Conservation (phyloP, 1,140 invertebrate species). For the Leptinotarsa undecemlineata region DNA sequence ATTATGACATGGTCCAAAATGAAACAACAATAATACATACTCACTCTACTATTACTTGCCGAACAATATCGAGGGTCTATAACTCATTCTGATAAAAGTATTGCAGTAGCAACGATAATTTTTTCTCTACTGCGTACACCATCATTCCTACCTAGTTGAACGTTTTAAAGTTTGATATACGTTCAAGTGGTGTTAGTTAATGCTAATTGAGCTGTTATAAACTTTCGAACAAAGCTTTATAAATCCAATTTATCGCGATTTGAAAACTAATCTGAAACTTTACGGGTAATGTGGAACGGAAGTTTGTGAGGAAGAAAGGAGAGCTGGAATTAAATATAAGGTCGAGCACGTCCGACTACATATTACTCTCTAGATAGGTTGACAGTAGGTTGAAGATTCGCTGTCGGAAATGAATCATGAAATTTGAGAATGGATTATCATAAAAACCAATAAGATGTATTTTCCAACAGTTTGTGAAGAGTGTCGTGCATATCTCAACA, state of each 20-base stretch:
- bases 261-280: slow-evolving; percentile 21
- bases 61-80: background rate
- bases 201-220: slow-evolving; percentile 22
- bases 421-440: too few species aligned
- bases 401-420: too few species aligned
- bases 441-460: too few species aligned
- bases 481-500: too few species aligned
- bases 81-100: background rate
- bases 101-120: background rate
- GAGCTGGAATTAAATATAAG: background rate
- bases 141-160: background rate
- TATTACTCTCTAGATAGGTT: too few species aligned
- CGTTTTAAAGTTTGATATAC: slow-evolving; percentile 13
- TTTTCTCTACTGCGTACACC: background rate
- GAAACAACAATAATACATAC: too few species aligned
- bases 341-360: background rate
- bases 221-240: slow-evolving; percentile 21
- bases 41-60: background rate
- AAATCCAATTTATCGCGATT: slow-evolving; percentile 18
- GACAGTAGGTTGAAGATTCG: too few species aligned
- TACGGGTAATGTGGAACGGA: background rate
- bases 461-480: too few species aligned
- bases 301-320: background rate
- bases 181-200: slow-evolving; percentile 22
- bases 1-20: too few species aligned